Evolutionary conservation across 2,797 vertebrate species (phyloP), one percentile per base, ranked within the genome.

Genomic region (Pogonophryne albipinna): DNA sequence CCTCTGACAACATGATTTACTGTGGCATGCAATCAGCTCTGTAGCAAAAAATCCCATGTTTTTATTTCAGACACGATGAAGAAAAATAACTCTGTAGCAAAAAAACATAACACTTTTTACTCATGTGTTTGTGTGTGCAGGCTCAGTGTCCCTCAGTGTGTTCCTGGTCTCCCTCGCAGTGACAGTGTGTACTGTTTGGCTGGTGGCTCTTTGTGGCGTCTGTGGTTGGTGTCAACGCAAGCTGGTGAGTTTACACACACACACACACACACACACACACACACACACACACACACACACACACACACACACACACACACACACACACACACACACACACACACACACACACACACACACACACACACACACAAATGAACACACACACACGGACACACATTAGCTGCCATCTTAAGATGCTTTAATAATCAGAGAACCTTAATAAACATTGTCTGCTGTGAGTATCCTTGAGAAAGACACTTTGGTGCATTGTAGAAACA

Each of bases 211-310:
- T 87, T 99, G 98, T 78, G 97, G 98, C 85, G 96, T 99, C 95
- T 99, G 98, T 91, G 97, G 98, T 91, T 99, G 98, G 98, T 99
- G 98, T 96, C 98, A 99, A 93, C 97, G 97, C 92, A 99, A 97
- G 94, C 94, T 99, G 97, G 98, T 99, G 91, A 98, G 98, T 92
- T 87, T 76, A 74, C 44, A 82, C 72, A 83, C 83, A 74, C 68
- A 67, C 69, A 66, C 77, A 68, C 59, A 23, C 51, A 44, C 55
- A 62, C 55, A 45, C 66, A 62, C 52, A 34, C 63, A 42, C 63
- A 62, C 79, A 55, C 58, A 70, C 38, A 44, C 78, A 60, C 70
- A 16, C 47, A 57, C 71, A 53, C 49, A 12, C 17, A 9, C n/a
- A 71, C 78, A 46, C 45, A 57, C 60, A 27, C 23, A 27, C 23